Evolutionary conservation across 2,797 vertebrate genomes (phyloP).

Genomic region (Arrhamphus sclerolepis): DNA sequence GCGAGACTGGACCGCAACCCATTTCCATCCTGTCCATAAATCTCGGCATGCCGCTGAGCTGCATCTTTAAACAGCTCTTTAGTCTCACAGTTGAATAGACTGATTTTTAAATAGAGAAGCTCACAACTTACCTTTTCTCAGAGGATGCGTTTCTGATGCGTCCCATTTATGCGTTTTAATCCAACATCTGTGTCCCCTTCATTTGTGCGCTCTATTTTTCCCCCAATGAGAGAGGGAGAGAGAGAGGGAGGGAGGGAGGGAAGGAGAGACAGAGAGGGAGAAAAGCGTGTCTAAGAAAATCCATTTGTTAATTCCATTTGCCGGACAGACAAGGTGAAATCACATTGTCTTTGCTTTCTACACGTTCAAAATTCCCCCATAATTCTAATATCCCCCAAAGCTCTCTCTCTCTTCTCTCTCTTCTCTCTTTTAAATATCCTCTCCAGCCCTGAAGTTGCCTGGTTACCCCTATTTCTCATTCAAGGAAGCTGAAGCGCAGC

Average conservation of each 20-base stretch:
- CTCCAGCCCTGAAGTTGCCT: slow-evolving; percentile 79
- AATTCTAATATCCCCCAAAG: slow-evolving; percentile 51
- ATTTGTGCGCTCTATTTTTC: slow-evolving; percentile 67
- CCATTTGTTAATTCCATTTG: slow-evolving; percentile 78
- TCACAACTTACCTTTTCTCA: slow-evolving; percentile 69
- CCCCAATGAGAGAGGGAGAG: slow-evolving; percentile 42
- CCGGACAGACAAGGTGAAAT: slow-evolving; percentile 66
- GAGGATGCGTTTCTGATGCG: slow-evolving; percentile 50
- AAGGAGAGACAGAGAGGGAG: slow-evolving; percentile 30
- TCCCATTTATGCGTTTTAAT: slow-evolving; percentile 76
- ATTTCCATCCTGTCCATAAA: slow-evolving; percentile 57
- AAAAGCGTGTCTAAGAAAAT: slow-evolving; percentile 66
- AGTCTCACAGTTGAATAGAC: slow-evolving; percentile 38
- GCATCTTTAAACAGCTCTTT: slow-evolving; percentile 49
- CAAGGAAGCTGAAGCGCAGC: slow-evolving; percentile 75
- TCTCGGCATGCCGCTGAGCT: slow-evolving; percentile 47
- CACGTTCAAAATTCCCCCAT: slow-evolving; percentile 48
- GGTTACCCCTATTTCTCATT: slow-evolving; percentile 81
- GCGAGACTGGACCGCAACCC: slow-evolving; percentile 53
- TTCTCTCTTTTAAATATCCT: slow-evolving; percentile 27
- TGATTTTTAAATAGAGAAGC: slow-evolving; percentile 3
- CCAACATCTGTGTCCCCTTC: slow-evolving; percentile 73
- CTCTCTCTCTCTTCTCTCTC: slow-evolving; percentile 16
- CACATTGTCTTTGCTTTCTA: slow-evolving; percentile 51
- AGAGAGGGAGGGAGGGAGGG: slow-evolving; percentile 38